Evolutionary conservation across 1,140 invertebrate species (phyloP).

Genomic region (Drosophila insularis): DNA sequence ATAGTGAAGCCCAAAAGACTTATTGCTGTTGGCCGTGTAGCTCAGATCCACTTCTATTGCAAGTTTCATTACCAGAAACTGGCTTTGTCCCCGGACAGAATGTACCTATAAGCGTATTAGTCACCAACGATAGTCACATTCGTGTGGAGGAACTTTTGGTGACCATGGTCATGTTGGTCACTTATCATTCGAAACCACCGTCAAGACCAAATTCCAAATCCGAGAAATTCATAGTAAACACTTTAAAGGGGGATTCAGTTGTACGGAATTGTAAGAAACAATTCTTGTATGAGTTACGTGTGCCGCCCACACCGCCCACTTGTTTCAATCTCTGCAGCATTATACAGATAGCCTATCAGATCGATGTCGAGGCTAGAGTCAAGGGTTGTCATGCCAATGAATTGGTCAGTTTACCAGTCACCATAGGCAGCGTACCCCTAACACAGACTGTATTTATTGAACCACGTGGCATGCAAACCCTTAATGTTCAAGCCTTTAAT

Average conservation of each 20-base stretch:
- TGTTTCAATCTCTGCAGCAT: slow-evolving; percentile 87
- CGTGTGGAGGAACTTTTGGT: slow-evolving; percentile 52
- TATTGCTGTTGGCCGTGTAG: slow-evolving; percentile 64
- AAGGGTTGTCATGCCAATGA: slow-evolving; percentile 83
- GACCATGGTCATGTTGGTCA: slow-evolving; percentile 55
- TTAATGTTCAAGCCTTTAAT: slow-evolving; percentile 35
- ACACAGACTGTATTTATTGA: slow-evolving; percentile 42
- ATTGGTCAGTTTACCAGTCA: slow-evolving; percentile 79
- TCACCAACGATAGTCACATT: slow-evolving; percentile 65
- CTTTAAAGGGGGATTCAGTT: slow-evolving; percentile 51
- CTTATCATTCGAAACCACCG: slow-evolving; percentile 43
- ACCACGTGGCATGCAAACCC: slow-evolving; percentile 33
- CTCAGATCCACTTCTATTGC: slow-evolving; percentile 56
- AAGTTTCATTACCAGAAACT: slow-evolving; percentile 53
- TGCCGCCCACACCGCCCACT: slow-evolving; percentile 88
- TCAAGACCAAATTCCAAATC: slow-evolving; percentile 63
- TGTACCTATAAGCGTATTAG: slow-evolving; percentile 46
- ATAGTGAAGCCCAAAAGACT: slow-evolving; percentile 53
- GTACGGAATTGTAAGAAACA: slow-evolving; percentile 61
- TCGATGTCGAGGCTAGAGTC: slow-evolving; percentile 84
- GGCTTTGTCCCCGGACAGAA: slow-evolving; percentile 67
- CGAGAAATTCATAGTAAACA: slow-evolving; percentile 50
- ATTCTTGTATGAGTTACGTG: slow-evolving; percentile 81
- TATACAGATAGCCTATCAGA: slow-evolving; percentile 87
- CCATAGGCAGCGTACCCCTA: slow-evolving; percentile 84